A percentile compares a stretch with the other conserved stretches of the same genome.
These are phyloP conservation scores for Puntigrus tetrazona DNA, from an alignment of 2,113 vertebrate species.

Conservation along the genomic window DNA sequence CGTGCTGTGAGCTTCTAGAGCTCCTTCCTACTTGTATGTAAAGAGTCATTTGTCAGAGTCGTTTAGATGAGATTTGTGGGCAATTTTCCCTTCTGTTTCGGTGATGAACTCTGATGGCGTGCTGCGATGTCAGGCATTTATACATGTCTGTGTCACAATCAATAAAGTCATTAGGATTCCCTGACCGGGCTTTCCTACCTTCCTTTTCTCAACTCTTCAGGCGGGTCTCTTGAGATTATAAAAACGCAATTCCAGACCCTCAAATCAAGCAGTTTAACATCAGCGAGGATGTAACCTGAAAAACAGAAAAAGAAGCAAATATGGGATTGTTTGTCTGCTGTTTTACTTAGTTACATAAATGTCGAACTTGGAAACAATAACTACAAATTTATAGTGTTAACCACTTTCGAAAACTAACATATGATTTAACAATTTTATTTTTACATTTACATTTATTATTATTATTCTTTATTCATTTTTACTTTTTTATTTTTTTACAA, in stretches of 20 bases:
- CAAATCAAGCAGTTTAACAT: constrained; percentile 28
- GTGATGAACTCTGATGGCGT: neutral
- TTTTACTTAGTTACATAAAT: neutral
- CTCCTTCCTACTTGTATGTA: neutral
- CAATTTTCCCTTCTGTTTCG: neutral
- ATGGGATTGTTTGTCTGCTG: neutral
- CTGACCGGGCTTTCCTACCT: constrained; percentile 27
- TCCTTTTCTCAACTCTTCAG: neutral
- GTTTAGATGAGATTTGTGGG: constrained; percentile 23
- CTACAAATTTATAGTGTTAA: neutral
- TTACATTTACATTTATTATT: no score
- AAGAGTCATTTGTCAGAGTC: constrained; percentile 21
- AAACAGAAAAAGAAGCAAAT: neutral
- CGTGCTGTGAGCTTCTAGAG: neutral
- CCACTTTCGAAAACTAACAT: no score
- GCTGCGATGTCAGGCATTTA: neutral
- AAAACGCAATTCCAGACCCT: constrained; percentile 9
- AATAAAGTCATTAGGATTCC: constrained; percentile 40
- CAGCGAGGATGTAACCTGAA: neutral
- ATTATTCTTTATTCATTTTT: no score
- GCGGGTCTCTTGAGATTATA: neutral
- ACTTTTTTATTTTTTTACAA: neutral
- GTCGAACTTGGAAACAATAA: neutral
- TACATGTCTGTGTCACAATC: constrained; percentile 12
- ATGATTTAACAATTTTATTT: no score